These are phyloP conservation scores for Oryzias dopingdopingensis DNA, from an alignment of 2,797 vertebrate genomes.

Conservation along the genomic window DNA sequence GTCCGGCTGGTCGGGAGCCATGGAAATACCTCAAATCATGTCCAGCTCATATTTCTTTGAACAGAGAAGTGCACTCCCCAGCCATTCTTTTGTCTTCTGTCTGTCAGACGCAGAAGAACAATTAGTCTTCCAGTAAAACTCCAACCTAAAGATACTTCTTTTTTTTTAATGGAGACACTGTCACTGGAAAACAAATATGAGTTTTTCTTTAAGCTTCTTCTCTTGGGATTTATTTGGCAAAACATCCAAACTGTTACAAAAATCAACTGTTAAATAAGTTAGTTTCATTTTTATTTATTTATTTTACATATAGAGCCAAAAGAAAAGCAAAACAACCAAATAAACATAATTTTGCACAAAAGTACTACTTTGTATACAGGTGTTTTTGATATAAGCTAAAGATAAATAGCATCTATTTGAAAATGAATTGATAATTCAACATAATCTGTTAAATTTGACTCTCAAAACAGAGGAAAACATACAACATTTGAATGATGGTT, in stretches of 20 bases:
- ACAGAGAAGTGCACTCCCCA: neutral
- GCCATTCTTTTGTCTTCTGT: constrained; percentile 1
- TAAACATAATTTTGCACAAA: too few relatives aligned
- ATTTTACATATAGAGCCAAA: too few relatives aligned
- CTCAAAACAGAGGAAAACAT: too few relatives aligned
- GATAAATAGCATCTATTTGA: too few relatives aligned
- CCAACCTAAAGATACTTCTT: constrained; percentile 3
- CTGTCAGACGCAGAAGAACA: constrained; percentile 5
- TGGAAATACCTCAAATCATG: constrained; percentile 27
- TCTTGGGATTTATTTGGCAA: neutral
- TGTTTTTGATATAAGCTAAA: too few relatives aligned
- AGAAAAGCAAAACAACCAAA: too few relatives aligned
- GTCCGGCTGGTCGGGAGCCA: constrained; percentile 19
- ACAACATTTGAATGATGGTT: too few relatives aligned
- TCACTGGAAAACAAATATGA: constrained; percentile 1
- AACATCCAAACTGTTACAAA: neutral
- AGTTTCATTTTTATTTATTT: too few relatives aligned
- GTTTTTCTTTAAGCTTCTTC: neutral
- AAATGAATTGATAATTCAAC: too few relatives aligned
- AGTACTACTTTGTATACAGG: too few relatives aligned
- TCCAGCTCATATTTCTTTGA: constrained; percentile 15
- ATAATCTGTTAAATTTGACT: too few relatives aligned
- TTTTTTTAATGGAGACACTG: constrained; percentile 28
- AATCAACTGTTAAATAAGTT: too few relatives aligned
- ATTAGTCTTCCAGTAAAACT: constrained; percentile 16